Conservation (phyloP, 2,888 invertebrate genomes). For the Plusia festucae region DNA sequence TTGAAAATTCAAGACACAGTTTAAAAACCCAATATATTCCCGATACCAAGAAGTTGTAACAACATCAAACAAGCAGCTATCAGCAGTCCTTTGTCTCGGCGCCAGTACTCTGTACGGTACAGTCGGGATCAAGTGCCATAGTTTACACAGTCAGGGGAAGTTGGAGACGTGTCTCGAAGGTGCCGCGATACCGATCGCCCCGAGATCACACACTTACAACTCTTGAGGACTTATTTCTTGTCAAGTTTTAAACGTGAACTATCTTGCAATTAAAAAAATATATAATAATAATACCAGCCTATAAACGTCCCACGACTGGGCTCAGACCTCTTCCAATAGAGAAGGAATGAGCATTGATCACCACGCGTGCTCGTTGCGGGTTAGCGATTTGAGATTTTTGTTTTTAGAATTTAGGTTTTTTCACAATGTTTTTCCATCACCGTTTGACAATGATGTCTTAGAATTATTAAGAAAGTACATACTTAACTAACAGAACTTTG, state of each 20-base stretch:
- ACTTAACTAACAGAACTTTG: no score
- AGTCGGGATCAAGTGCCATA: conserved; percentile 33
- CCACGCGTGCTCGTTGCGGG: no score
- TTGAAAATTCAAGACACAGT: not conserved
- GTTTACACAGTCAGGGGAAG: conserved; percentile 44
- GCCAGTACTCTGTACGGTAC: not conserved
- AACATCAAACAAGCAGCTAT: not conserved
- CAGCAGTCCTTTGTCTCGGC: not conserved
- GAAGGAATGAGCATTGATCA: no score
- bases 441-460: no score
- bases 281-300: no score
- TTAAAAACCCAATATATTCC: not conserved
- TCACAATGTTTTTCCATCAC: no score
- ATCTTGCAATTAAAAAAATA: no score
- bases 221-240: conserved; percentile 18
- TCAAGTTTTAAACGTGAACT: not conserved
- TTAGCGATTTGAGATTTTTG: no score
- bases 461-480: no score
- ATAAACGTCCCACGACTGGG: no score
- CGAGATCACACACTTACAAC: conserved; percentile 30
- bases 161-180: conserved; percentile 53
- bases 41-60: not conserved
- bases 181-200: conserved; percentile 45
- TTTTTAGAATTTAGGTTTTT: no score
- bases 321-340: no score